Conservation (phyloP, 2,113 vertebrate species). For the Brienomyrus brachyistius region DNA sequence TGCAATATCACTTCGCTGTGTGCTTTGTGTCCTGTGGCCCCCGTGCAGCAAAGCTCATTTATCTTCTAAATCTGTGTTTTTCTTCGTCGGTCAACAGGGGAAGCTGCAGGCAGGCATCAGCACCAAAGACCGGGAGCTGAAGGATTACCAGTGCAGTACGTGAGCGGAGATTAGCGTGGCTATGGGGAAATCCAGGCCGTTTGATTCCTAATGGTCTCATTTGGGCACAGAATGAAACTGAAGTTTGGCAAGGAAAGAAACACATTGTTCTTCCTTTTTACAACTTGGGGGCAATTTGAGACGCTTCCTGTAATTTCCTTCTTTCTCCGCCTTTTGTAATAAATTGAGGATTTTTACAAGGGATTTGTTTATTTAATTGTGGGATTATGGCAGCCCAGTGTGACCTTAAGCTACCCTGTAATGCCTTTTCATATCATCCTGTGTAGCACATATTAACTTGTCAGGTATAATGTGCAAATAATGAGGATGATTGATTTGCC, state of each 20-base stretch:
- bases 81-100: constrained; percentile 48
- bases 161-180: constrained; percentile 22
- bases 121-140: constrained; percentile 52
- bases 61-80: neutral
- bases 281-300: neutral
- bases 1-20: neutral
- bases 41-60: neutral
- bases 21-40: neutral
- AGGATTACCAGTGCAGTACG: constrained; percentile 78
- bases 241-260: neutral
- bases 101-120: constrained; percentile 75
- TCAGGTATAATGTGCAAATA: neutral
- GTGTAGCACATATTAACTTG: neutral
- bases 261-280: constrained; percentile 4
- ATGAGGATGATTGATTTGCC: neutral
- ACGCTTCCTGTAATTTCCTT: neutral
- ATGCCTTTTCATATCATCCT: neutral
- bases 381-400: neutral
- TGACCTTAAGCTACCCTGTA: neutral
- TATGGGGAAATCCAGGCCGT: neutral
- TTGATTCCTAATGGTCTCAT: neutral
- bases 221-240: constrained; percentile 7
- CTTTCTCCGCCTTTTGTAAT: neutral
- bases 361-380: neutral
- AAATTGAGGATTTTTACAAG: neutral